Conservation (phyloP, 2,797 vertebrate genomes). For the Delichon dasypus region DNA sequence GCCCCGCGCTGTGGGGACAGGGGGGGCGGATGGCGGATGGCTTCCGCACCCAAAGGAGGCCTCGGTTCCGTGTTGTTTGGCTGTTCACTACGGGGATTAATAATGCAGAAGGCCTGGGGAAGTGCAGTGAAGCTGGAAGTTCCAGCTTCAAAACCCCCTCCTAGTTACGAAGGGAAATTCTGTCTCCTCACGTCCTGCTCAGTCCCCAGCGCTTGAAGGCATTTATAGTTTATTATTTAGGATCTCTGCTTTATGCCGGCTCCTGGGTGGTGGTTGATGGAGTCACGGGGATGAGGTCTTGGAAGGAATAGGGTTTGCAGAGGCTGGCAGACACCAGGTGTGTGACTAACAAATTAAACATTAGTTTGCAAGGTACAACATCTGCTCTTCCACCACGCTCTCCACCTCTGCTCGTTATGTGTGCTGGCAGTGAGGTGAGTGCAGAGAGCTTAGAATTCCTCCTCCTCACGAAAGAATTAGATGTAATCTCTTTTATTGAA, state of each 20-base stretch:
- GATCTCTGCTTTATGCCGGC: not conserved
- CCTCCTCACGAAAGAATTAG: not conserved
- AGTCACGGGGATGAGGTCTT: not conserved
- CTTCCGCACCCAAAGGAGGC: not conserved
- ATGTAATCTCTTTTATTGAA: not conserved
- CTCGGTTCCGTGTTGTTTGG: not conserved
- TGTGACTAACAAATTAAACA: not conserved
- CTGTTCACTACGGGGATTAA: not conserved
- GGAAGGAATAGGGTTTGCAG: not conserved
- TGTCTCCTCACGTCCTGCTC: rapidly evolving
- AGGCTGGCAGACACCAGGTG: not conserved
- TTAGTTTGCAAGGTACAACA: not conserved
- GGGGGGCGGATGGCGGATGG: rapidly evolving
- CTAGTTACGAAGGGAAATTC: not conserved
- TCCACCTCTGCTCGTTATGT: not conserved
- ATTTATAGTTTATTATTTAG: not conserved
- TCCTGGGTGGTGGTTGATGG: not conserved
- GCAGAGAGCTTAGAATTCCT: not conserved
- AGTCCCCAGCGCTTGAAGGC: not conserved
- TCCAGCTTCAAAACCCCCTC: not conserved
- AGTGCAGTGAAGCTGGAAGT: not conserved
- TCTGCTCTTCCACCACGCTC: not conserved
- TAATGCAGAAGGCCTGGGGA: not conserved
- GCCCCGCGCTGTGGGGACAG: rapidly evolving
- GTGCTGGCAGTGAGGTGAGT: not conserved